A percentile compares a stretch with the other conserved stretches of the same genome.
Evolutionary conservation across 2,113 vertebrate genomes (phyloP).

Genomic region (Andinoacara biseriatus): DNA sequence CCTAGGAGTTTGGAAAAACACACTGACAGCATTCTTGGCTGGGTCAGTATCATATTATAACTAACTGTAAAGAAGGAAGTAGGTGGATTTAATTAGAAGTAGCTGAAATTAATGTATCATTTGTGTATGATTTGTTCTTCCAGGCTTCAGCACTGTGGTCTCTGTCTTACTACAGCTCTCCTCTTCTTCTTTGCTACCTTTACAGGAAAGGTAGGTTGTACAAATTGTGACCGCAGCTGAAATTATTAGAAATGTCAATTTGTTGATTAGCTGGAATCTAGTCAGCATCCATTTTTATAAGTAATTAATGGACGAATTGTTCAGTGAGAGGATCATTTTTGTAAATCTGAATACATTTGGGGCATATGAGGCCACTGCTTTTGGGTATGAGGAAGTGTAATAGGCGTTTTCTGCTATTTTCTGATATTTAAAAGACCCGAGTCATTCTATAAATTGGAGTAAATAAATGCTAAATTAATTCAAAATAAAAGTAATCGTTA

Average conservation of each 20-base stretch:
- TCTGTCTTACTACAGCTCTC: constrained; percentile 91
- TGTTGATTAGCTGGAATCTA: background rate
- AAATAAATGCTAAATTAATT: constrained; percentile 2
- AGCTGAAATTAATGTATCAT: constrained; percentile 14
- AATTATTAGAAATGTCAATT: background rate
- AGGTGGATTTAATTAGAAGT: background rate
- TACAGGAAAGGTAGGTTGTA: constrained; percentile 88
- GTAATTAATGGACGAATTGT: background rate
- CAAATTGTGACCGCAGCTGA: background rate
- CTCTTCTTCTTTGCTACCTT: constrained; percentile 88
- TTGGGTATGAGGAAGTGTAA: background rate
- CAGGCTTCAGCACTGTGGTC: constrained; percentile 91
- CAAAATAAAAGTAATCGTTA: background rate
- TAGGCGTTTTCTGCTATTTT: background rate
- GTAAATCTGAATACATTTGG: background rate
- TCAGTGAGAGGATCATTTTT: background rate
- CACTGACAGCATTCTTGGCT: constrained; percentile 87
- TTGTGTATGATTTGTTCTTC: constrained; percentile 34
- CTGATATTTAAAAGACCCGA: background rate
- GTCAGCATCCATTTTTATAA: background rate
- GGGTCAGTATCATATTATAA: constrained; percentile 80
- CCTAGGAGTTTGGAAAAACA: constrained; percentile 86
- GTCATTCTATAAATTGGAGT: background rate
- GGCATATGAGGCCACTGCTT: background rate
- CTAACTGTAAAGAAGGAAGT: constrained; percentile 4